Base-by-base conservation (phyloP, 2,888 invertebrate genomes). In the Magallana nippona region DNA sequence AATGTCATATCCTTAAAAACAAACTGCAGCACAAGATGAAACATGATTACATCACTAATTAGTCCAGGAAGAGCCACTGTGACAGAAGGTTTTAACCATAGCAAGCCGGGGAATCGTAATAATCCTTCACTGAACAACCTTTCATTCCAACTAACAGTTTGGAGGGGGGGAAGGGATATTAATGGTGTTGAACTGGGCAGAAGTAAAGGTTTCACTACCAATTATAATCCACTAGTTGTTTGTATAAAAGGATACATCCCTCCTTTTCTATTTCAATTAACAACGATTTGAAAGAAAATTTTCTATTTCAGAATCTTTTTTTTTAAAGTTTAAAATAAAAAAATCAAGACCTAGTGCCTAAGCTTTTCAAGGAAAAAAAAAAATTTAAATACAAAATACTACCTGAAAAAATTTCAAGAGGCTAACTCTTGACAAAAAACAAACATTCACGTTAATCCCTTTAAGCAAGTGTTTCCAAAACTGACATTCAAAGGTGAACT, bases 391-490 rank as follows among this genome's bases (percentile, higher is more conserved):
- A 15, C 27, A 71, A 71, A 71, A 27, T 15, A 15, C 15, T 13
- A 11, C 71, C 44, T 44, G 15, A 32, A 71, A 71, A 71, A 22
- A 71, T 71, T 27, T 71, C 71, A 71, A 71, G 71, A 71, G 71
- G 27, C 32, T 22, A 13, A 71, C 27, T 13, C 71, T 71, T 71
- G 22, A 71, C 27, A 27, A 32, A 71, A 71, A 32, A 71, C 71
- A 71, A 71, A 71, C 71, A 71, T 27, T 71, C 27, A 71, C 32
- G 71, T 71, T 71, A 71, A 71, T 71, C 71, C 71, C 27, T 15
- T 71, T 22, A 27, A 71, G 19, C 71, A 10, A 71, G 22, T 27
- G 22, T 71, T 71, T 22, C 27, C 60, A 60, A n/a, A n/a, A 60
- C 60, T 60, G 60, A 60, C 17, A n/a, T 60, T 60, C 17, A 60